Conservation (phyloP, 1,140 invertebrate species). For the Atta texana region DNA sequence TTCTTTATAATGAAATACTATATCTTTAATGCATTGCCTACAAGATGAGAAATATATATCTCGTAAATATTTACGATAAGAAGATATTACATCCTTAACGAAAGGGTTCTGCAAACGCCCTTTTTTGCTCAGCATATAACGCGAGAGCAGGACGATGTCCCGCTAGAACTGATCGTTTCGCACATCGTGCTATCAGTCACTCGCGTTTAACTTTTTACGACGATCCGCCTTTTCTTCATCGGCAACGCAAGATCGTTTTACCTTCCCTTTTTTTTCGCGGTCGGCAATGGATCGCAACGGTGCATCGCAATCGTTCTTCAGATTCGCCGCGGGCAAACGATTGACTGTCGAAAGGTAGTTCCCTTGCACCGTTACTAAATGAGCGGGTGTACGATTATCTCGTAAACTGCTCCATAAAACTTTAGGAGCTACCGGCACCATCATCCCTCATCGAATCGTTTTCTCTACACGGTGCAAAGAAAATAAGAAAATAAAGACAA, state of each 20-base stretch:
- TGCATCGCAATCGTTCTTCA: conserved; percentile 28
- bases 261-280: conserved; percentile 4
- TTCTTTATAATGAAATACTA: not conserved
- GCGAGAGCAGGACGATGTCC: conserved; percentile 12
- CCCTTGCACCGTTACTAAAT: conserved; percentile 1
- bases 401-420: conserved; percentile 59
- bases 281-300: not conserved
- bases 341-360: conserved; percentile 31
- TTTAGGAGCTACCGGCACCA: conserved; percentile 37
- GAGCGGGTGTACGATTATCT: conserved; percentile 46
- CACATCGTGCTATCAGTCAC: conserved; percentile 35
- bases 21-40: not conserved
- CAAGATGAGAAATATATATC: not conserved
- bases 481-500: not conserved
- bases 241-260: conserved; percentile 10
- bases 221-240: conserved; percentile 2
- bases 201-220: conserved; percentile 46
- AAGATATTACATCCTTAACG: not conserved
- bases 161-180: conserved; percentile 29
- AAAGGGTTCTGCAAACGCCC: not conserved
- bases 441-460: conserved; percentile 16
- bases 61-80: not conserved
- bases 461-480: not conserved
- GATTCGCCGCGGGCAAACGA: conserved; percentile 29
- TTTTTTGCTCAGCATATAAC: not conserved